These are phyloP conservation scores for Misgurnus mizolepis DNA, from an alignment of 2,113 vertebrate species.

Conservation along the genomic window DNA sequence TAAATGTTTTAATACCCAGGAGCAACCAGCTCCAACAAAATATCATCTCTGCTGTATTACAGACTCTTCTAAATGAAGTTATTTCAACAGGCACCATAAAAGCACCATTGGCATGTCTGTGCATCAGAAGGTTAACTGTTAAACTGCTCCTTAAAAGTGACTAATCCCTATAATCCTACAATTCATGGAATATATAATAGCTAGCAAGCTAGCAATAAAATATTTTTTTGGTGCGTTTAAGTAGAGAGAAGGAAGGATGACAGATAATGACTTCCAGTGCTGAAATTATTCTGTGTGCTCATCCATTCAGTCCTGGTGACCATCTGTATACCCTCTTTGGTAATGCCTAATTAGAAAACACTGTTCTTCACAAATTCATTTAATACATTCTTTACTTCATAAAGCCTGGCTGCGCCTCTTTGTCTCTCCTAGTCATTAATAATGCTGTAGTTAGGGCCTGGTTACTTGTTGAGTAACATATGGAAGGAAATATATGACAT, in stretches of 20 bases:
- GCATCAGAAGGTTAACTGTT: background rate
- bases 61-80: background rate
- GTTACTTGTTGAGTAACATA: background rate
- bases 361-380: too few relatives aligned
- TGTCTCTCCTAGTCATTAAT: background rate
- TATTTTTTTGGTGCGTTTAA: background rate
- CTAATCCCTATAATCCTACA: background rate
- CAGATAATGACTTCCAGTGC: too few relatives aligned
- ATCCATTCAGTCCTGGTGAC: too few relatives aligned
- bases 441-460: background rate
- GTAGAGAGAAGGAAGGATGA: background rate
- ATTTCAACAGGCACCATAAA: background rate
- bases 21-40: slow-evolving; percentile 3
- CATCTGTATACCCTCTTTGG: too few relatives aligned
- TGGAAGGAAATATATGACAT: background rate
- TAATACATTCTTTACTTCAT: too few relatives aligned
- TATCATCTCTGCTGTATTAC: background rate
- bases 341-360: too few relatives aligned
- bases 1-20: background rate
- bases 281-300: too few relatives aligned
- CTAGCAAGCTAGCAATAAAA: background rate
- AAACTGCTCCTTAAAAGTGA: background rate
- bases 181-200: background rate
- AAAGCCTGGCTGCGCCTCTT: background rate
- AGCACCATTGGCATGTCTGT: background rate